These are phyloP conservation scores for Perognathus longimembris DNA, from an alignment of 2,113 vertebrate species.

Conservation along the genomic window DNA sequence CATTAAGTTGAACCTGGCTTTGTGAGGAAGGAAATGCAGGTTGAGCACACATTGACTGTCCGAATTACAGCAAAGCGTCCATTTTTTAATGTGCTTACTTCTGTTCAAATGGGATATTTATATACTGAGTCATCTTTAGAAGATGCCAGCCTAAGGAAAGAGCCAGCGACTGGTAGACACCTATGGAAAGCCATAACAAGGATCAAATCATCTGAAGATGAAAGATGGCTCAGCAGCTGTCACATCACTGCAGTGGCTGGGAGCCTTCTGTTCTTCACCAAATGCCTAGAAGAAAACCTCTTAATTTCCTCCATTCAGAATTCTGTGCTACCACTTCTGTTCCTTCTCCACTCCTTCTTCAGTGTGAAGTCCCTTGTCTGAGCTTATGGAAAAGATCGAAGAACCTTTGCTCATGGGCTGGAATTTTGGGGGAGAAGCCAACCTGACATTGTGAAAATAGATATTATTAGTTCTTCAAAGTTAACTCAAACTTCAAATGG, in stretches of 20 bases:
- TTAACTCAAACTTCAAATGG: constrained; percentile 45
- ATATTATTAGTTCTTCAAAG: constrained; percentile 12
- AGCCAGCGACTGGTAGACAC: neutral
- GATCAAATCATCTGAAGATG: neutral
- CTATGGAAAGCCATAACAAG: neutral
- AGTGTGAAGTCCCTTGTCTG: neutral
- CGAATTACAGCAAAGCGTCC: neutral
- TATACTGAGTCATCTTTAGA: neutral
- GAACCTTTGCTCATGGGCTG: neutral
- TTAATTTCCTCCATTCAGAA: neutral
- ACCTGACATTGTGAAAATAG: neutral
- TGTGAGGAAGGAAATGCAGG: neutral
- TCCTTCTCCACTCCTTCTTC: too few relatives aligned
- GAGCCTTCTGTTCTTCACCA: neutral
- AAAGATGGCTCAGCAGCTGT: neutral
- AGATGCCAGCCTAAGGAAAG: neutral
- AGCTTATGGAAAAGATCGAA: neutral
- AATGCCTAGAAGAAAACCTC: neutral
- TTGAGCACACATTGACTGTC: neutral
- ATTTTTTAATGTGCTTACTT: neutral
- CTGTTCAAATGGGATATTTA: constrained; percentile 35
- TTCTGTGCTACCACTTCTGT: neutral
- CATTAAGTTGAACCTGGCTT: constrained; percentile 31
- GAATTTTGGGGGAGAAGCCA: neutral
- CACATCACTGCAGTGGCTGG: neutral